Evolutionary conservation across 1,140 invertebrate species (phyloP), one percentile per base, ranked within the genome.

Genomic region (Pygmarrhopalites habei): DNA sequence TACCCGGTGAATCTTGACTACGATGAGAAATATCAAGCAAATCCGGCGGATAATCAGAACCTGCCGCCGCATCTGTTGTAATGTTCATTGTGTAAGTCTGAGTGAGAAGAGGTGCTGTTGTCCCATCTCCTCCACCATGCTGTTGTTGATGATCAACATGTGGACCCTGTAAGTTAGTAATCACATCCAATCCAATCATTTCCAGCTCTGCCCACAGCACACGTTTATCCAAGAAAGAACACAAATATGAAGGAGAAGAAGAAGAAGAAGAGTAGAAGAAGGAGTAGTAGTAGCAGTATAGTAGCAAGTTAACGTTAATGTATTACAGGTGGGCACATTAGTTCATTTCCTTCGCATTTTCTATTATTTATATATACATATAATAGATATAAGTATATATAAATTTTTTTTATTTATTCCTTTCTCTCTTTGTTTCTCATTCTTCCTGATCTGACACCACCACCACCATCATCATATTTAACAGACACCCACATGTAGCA

Each of bases 1-100:
- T 86, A 4, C 83, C 83, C 57, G 81, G 79, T 10, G 85, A 86
- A 55, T 84, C 83, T 69, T 85, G 84, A 66, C 77, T 77, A 65
- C 85, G 74, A 44, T 82, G 75, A 59, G 88, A 86, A 69, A 90
- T 88, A 73, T 90, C 87, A 49, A 90, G 76, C 17, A 90, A 75
- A 73, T 90, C 87, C 29, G 87, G 87, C 29, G 87, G 87, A 76
- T 88, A 90, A 71, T 69, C 67, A 17, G 46, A 49, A 35, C 51
- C 60, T 35, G 47, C 10, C 46, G 5, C 23, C 4, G 3, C n/a
- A 52, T 23, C 25, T 4, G 32, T 19, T 15, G 41, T n/a, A 3
- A 28, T 61, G 15, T n/a, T 53, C 7, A 21, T 21, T 28, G 17
- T 44, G 2, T 23, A 10, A 35, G 17, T 17, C n/a, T 58, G 44